Evolutionary conservation across 2,888 invertebrate genomes (phyloP).

Genomic region (Sarcophaga rosellei): DNA sequence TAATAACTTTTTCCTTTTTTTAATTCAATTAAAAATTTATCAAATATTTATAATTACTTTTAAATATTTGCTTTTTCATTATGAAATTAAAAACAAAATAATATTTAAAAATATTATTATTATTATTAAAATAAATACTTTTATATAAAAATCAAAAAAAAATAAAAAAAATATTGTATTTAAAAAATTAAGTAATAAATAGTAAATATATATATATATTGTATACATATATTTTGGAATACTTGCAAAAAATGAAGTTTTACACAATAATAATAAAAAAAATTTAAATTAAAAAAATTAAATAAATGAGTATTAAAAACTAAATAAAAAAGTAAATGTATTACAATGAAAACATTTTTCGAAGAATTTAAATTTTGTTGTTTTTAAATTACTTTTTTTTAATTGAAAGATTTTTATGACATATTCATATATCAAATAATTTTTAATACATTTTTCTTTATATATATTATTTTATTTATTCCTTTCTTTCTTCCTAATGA

Average conservation of each 20-base stretch:
- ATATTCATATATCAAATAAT: neutral
- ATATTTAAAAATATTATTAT: neutral
- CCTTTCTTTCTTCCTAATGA: too few relatives aligned
- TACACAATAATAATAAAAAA: constrained; percentile 42
- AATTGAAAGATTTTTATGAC: neutral
- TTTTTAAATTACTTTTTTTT: constrained; percentile 13
- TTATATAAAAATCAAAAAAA: constrained; percentile 14
- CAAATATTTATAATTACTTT: neutral
- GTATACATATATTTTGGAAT: constrained; percentile 63
- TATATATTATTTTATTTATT: too few relatives aligned
- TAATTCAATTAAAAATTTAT: constrained; percentile 15
- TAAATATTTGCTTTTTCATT: constrained; percentile 13
- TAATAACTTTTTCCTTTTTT: constrained; percentile 14
- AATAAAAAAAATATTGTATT: constrained; percentile 26
- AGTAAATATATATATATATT: constrained; percentile 18
- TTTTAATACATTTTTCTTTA: too few relatives aligned
- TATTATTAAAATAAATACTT: constrained; percentile 2
- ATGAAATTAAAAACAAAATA: neutral
- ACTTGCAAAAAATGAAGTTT: constrained; percentile 62
- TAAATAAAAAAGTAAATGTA: neutral
- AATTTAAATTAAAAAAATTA: neutral
- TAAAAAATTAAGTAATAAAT: constrained; percentile 16
- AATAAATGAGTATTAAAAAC: neutral
- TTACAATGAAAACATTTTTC: neutral
- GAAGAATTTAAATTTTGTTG: neutral